phyloP scores from a whole-genome alignment of 35 echinoderm and acorn worm species.

The Ptychodera flava region DNA sequence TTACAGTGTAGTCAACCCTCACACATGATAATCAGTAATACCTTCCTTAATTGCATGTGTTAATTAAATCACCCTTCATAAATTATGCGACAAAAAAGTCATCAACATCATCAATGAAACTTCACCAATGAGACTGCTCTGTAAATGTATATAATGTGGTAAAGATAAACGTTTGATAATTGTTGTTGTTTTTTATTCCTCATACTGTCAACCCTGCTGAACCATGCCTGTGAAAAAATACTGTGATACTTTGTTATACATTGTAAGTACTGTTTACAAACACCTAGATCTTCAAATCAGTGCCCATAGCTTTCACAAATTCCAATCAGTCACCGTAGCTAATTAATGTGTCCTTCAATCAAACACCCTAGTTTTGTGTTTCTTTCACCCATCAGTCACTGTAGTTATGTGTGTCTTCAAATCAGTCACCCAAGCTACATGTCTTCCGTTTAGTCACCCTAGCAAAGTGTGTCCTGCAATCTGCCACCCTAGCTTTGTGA shows the following conservation, averaged over 20 bases:
- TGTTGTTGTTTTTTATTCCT: background rate
- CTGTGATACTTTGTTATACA: background rate
- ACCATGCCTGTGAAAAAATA: background rate
- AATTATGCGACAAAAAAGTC: no score
- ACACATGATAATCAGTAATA: no score
- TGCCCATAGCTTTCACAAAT: background rate
- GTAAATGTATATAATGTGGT: background rate
- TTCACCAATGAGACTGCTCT: background rate
- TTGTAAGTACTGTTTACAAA: background rate
- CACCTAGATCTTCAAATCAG: background rate
- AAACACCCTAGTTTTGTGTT: background rate
- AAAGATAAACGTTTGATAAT: background rate
- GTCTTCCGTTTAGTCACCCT: background rate
- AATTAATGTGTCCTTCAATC: background rate
- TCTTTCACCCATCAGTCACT: no score
- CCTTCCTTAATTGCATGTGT: no score
- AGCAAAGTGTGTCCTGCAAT: no score
- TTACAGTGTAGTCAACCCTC: no score
- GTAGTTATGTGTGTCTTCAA: background rate
- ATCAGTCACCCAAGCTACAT: background rate
- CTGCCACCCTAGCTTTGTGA: no score
- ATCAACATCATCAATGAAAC: no score
- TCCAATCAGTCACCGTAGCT: background rate
- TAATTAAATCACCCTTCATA: no score
- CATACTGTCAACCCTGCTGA: background rate